Evolutionary conservation across 2,888 invertebrate genomes (phyloP).

Genomic region (Philereme vetulata): DNA sequence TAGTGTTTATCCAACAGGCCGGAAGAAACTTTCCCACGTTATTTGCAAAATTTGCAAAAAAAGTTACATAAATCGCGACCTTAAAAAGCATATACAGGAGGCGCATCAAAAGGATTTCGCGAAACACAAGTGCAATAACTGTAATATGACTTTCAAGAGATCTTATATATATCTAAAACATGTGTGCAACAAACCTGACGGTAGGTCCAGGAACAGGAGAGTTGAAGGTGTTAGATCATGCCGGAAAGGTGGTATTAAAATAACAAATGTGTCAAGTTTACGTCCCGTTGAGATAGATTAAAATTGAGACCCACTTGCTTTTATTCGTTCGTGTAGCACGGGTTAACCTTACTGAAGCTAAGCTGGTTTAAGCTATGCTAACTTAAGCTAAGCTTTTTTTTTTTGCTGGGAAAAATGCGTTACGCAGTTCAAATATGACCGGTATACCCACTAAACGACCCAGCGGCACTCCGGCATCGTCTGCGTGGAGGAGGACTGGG

Average conservation of each 20-base stretch:
- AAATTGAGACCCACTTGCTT: too few species aligned
- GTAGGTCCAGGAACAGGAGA: not conserved
- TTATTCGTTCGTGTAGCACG: too few species aligned
- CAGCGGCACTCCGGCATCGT: too few species aligned
- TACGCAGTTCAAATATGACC: too few species aligned
- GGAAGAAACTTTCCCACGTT: not conserved
- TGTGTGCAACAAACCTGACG: slow-evolving; percentile 26
- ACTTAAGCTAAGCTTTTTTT: too few species aligned
- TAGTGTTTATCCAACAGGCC: slow-evolving; percentile 27
- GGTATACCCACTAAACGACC: too few species aligned
- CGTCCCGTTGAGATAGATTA: slow-evolving; percentile 13
- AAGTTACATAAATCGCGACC: slow-evolving; percentile 13
- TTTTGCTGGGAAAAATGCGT: too few species aligned
- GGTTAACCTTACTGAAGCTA: too few species aligned
- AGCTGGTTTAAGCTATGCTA: too few species aligned
- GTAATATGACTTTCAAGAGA: slow-evolving; percentile 38
- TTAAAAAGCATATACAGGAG: slow-evolving; percentile 40
- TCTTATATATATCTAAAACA: slow-evolving; percentile 39
- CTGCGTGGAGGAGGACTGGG: too few species aligned
- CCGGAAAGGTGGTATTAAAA: slow-evolving; percentile 14
- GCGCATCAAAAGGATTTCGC: slow-evolving; percentile 32
- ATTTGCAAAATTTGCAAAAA: slow-evolving; percentile 35
- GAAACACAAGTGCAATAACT: slow-evolving; percentile 42
- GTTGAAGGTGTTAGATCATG: slow-evolving; percentile 8
- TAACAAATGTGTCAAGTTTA: slow-evolving; percentile 20